Evolutionary conservation across 2,888 invertebrate genomes (phyloP), one percentile per base, ranked within the genome.

Genomic region (Andrena bucephala): DNA sequence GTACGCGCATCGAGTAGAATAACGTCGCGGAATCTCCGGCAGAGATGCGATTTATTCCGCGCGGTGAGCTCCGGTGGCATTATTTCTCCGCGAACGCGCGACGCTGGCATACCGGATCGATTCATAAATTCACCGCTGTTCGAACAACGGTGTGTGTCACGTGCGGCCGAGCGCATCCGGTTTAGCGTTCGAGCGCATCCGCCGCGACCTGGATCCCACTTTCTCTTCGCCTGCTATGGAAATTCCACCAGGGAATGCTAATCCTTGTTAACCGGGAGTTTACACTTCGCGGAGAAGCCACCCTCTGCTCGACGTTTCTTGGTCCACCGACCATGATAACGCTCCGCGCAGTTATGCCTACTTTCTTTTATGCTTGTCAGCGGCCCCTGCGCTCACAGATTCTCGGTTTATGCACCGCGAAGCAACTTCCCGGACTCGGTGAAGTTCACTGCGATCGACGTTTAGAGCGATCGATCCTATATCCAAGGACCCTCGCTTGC

Each of bases 181-280:
- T 24, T 66, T 59, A 57, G 27, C 31, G 10, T 8, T 33, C 29
- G 42, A 6, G 27, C 63, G 36, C 48, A 69, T 31, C 42, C 42
- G 33, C 24, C 57, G 36, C 50, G 50, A 48, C 29, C 73, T 20
- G 16, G 20, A 60, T n/a, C n/a, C 24, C n/a, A 29, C 8, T 31
- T 59, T n/a, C 77, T 2, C 72, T 20, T 24, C n/a, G 27, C 5
- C 27, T 20, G 16, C 2, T n/a, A 57, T 24, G 54, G 71, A 76
- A 71, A 76, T 62, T 70, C 63, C 33, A 20, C 48, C 59, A 7
- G 10, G 68, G 48, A 63, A 74, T 62, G 71, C 42, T 63, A 71
- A 76, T 63, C 63, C 76, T 29, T 24, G 62, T 69, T 54, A 42
- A 70, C 69, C 75, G 33, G 29, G 54, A 70, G 52, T 63, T 76